Conservation (phyloP, 2,113 vertebrate genomes). For the Camelus bactrianus region DNA sequence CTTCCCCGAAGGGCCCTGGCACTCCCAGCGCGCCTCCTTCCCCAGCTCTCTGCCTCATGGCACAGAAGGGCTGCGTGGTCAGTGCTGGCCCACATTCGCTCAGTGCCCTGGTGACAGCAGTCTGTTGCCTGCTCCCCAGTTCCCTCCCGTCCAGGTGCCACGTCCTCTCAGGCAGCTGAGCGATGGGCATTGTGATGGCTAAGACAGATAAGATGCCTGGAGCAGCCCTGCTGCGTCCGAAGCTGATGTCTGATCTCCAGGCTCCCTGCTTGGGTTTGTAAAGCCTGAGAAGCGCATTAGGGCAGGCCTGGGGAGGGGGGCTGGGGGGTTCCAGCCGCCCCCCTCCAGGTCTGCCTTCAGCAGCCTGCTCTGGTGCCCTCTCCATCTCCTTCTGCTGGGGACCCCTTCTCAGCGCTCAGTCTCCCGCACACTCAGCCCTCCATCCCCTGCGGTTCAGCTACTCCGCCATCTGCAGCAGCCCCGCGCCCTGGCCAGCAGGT, state of each 20-base stretch:
- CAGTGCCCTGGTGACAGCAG: neutral
- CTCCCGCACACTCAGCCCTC: fast-evolving
- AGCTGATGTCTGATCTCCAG: fast-evolving
- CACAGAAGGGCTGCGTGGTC: neutral
- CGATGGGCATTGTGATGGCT: fast-evolving
- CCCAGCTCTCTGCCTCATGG: neutral
- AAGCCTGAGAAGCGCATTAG: too few relatives aligned
- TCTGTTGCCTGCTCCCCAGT: too few relatives aligned
- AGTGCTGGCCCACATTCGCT: neutral
- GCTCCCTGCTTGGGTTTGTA: neutral
- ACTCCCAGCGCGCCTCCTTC: neutral
- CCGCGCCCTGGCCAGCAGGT: fast-evolving
- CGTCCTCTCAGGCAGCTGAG: neutral
- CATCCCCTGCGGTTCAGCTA: fast-evolving
- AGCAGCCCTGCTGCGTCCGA: neutral
- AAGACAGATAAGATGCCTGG: too few relatives aligned
- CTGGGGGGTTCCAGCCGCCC: fast-evolving
- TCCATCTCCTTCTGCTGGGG: fast-evolving
- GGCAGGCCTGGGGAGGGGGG: too few relatives aligned
- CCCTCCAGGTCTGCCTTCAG: fast-evolving
- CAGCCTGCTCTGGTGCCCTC: neutral
- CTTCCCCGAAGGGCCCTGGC: neutral
- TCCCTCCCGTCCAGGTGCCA: neutral
- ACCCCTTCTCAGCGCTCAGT: fast-evolving
- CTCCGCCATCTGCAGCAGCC: neutral